A percentile compares a stretch with the other conserved stretches of the same genome.
Evolutionary conservation across 2,797 vertebrate genomes (phyloP).

Genomic region (Knipowitschia caucasica): DNA sequence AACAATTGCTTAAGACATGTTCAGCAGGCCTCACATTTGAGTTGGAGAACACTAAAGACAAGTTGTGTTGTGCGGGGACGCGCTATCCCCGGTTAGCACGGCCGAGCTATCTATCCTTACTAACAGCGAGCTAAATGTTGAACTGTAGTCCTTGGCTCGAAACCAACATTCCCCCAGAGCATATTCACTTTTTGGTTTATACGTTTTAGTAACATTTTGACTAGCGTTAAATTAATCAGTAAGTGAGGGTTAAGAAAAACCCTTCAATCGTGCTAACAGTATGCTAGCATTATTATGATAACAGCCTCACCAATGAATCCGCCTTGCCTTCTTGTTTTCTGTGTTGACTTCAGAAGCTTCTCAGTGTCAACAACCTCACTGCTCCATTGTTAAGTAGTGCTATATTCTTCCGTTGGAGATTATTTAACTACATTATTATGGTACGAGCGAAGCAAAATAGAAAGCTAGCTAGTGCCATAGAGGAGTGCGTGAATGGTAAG

Average conservation of each 20-base stretch:
- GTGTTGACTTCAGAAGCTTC: background rate
- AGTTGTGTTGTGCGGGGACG: background rate
- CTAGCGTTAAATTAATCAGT: slow-evolving; percentile 51
- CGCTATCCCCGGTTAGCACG: slow-evolving; percentile 16
- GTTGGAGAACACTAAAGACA: background rate
- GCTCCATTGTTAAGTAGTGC: background rate
- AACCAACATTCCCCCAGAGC: no score
- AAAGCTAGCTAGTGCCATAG: background rate
- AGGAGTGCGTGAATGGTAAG: no score
- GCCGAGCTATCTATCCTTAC: no score
- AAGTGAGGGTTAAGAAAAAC: slow-evolving; percentile 45
- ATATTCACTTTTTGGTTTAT: no score
- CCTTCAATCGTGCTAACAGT: slow-evolving; percentile 3
- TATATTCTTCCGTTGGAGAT: background rate
- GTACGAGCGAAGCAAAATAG: slow-evolving; percentile 3
- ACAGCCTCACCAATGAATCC: slow-evolving; percentile 37
- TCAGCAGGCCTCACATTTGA: background rate
- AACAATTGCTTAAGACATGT: background rate
- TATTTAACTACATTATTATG: slow-evolving; percentile 7
- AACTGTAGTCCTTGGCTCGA: slow-evolving; percentile 3
- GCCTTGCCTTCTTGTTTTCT: background rate
- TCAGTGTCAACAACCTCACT: background rate
- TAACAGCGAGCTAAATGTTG: slow-evolving; percentile 5
- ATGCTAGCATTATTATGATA: slow-evolving; percentile 5
- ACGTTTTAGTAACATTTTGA: no score